Conservation (phyloP, 2,888 invertebrate species). For the Zootermopsis nevadensis region DNA sequence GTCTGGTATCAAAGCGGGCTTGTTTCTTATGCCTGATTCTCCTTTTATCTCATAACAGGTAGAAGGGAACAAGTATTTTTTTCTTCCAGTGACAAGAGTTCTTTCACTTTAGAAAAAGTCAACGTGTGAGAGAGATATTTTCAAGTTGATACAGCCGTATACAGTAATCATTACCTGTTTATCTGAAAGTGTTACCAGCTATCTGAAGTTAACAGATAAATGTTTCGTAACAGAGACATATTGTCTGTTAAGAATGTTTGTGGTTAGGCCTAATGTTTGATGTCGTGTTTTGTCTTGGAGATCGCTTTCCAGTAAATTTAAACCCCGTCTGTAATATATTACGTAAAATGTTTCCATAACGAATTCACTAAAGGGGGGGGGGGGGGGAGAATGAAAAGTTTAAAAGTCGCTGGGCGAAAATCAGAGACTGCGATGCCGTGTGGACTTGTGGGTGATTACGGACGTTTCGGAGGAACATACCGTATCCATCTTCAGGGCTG, state of each 20-base stretch:
- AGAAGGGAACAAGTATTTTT: neutral
- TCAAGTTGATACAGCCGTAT: neutral
- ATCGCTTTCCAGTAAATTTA: too few species aligned
- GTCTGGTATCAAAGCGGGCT: neutral
- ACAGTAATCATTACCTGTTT: neutral
- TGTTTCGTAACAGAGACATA: neutral
- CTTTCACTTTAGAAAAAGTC: neutral
- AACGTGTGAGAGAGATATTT: neutral
- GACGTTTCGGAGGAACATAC: too few species aligned
- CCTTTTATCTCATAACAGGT: conserved; percentile 1
- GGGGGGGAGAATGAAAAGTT: too few species aligned
- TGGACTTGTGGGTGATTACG: too few species aligned
- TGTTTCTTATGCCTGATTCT: neutral
- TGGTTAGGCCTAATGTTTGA: too few species aligned
- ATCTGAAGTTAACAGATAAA: neutral
- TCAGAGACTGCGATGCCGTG: too few species aligned
- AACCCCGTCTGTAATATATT: too few species aligned
- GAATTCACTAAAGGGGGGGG: too few species aligned
- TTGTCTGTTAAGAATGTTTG: neutral
- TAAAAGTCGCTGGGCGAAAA: too few species aligned
- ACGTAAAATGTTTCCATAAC: too few species aligned
- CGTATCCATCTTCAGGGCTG: too few species aligned
- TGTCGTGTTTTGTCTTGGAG: too few species aligned
- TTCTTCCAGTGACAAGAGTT: conserved; percentile 5
- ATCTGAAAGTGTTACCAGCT: neutral